phyloP scores from a whole-genome alignment of 2,888 invertebrate genomes.

The Pimpla rufipes region DNA sequence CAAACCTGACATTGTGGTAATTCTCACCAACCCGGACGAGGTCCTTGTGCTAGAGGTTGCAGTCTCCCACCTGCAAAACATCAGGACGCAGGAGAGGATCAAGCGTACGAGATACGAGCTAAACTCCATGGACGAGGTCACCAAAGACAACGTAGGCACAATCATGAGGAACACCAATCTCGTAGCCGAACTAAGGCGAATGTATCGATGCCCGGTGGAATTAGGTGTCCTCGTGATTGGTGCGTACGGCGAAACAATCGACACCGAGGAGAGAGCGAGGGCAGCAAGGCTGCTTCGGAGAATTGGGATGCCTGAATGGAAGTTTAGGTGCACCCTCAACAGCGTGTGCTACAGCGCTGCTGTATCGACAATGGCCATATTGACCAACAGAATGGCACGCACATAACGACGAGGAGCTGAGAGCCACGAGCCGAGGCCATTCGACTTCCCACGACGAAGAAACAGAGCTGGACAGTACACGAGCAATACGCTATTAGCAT shows the following conservation, averaged over 20 bases:
- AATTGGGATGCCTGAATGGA: too few species aligned
- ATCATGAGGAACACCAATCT: slow-evolving; percentile 27
- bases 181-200: neutral
- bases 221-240: neutral
- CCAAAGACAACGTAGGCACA: neutral
- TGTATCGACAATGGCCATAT: too few species aligned
- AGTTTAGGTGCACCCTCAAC: too few species aligned
- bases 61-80: slow-evolving; percentile 59
- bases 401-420: too few species aligned
- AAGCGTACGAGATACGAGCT: slow-evolving; percentile 26
- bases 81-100: slow-evolving; percentile 49
- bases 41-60: slow-evolving; percentile 37
- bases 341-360: too few species aligned
- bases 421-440: too few species aligned
- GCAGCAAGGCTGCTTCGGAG: too few species aligned
- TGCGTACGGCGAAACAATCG: neutral
- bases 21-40: slow-evolving; percentile 23
- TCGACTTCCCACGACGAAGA: too few species aligned
- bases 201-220: slow-evolving; percentile 29
- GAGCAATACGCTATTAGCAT: too few species aligned
- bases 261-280: slow-evolving; percentile 2
- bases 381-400: too few species aligned
- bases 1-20: slow-evolving; percentile 38
- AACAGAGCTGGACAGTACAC: too few species aligned
- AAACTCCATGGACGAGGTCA: slow-evolving; percentile 3